Percentiles rank a stretch among this genome's conserved stretches.
phyloP scores from a whole-genome alignment of 2,113 vertebrate genomes.

The Clarias macrocephalus region DNA sequence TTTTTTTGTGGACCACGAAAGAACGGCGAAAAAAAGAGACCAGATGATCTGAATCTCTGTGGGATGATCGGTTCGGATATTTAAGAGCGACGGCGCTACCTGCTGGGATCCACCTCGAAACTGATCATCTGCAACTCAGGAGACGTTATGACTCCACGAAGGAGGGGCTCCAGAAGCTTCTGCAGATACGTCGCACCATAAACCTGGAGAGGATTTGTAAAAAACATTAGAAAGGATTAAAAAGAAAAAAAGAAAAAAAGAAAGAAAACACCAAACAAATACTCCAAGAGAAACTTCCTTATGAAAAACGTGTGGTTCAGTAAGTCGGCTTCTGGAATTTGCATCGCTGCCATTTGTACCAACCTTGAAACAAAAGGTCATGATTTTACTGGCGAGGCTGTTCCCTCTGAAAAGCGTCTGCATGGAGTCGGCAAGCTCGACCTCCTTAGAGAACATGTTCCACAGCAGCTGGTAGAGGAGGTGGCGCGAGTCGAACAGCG shows the following conservation, averaged over 20 bases:
- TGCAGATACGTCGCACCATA: constrained; percentile 95
- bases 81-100: constrained; percentile 65
- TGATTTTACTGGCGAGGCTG: constrained; percentile 98
- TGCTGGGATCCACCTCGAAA: constrained; percentile 97
- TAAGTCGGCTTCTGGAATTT: background rate
- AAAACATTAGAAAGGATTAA: background rate
- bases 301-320: background rate
- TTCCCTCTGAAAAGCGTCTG: constrained; percentile 96
- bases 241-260: background rate
- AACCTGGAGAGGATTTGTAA: constrained; percentile 71
- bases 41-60: background rate
- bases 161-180: constrained; percentile 90
- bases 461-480: constrained; percentile 96
- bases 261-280: background rate
- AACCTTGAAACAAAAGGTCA: constrained; percentile 98
- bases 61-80: background rate
- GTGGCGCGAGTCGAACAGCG: constrained; percentile 94
- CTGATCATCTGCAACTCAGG: constrained; percentile 89
- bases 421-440: constrained; percentile 97
- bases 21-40: background rate
- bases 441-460: constrained; percentile 99
- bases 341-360: background rate
- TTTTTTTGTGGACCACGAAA: too few species aligned
- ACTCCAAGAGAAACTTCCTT: background rate
- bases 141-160: constrained; percentile 87